Evolutionary conservation across 2,888 invertebrate species (phyloP).

Genomic region (Ceraclea dissimilis): DNA sequence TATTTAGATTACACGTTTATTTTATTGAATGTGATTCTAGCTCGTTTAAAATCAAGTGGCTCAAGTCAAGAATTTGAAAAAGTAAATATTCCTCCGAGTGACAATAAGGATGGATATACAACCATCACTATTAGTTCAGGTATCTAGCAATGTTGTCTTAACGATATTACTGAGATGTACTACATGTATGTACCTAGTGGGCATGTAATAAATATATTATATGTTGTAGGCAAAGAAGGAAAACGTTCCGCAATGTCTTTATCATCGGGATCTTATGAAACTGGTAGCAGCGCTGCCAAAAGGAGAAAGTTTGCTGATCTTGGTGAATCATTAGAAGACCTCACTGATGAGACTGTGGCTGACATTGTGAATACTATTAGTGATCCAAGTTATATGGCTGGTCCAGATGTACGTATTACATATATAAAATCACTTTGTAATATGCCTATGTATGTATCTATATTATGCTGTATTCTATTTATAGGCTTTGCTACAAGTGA

Average conservation of each 20-base stretch:
- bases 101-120: constrained; percentile 59
- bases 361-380: constrained; percentile 77
- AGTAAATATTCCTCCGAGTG: constrained; percentile 52
- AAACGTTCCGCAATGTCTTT: constrained; percentile 18
- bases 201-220: too few relatives aligned
- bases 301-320: constrained; percentile 35
- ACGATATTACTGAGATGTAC: not conserved
- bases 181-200: too few relatives aligned
- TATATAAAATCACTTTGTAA: too few relatives aligned
- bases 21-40: not conserved
- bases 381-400: constrained; percentile 77
- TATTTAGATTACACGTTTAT: too few relatives aligned
- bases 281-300: constrained; percentile 32
- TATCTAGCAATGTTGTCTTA: constrained; percentile 16
- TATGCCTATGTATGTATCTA: too few relatives aligned
- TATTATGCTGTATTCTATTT: too few relatives aligned
- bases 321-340: constrained; percentile 53
- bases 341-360: constrained; percentile 69
- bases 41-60: constrained; percentile 36
- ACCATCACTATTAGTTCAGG: constrained; percentile 60
- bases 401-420: constrained; percentile 61
- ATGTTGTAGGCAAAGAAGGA: constrained; percentile 15
- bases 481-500: constrained; percentile 69
- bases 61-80: constrained; percentile 52
- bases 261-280: constrained; percentile 6